Conservation (phyloP, 2,797 vertebrate genomes). For the Cichlasoma orientale region DNA sequence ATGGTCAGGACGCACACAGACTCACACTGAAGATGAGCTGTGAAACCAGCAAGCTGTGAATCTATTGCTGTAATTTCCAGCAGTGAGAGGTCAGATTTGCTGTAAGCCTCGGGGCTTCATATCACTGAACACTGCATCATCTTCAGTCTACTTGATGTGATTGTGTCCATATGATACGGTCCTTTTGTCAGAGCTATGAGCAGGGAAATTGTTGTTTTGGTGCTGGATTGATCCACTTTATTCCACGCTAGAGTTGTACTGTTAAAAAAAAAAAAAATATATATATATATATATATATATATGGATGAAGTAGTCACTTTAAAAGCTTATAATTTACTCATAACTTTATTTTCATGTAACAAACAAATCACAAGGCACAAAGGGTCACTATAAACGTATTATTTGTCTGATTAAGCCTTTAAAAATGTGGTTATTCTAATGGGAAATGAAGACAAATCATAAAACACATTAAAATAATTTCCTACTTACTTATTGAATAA, state of each 20-base stretch:
- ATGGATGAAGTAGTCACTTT: neutral
- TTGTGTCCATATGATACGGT: conserved; percentile 12
- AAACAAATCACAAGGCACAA: neutral
- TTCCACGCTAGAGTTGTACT: neutral
- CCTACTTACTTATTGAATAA: too few relatives aligned
- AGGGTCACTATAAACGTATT: neutral
- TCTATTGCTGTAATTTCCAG: conserved; percentile 5
- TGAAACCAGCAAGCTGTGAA: conserved; percentile 23
- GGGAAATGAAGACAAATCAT: too few relatives aligned
- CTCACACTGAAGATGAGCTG: conserved; percentile 1
- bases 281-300: neutral
- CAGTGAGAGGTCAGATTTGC: conserved; percentile 22
- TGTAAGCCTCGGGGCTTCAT: conserved; percentile 2
- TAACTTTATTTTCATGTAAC: neutral
- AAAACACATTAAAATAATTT: too few relatives aligned
- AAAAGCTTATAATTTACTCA: neutral
- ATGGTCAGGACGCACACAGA: neutral
- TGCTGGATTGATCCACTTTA: conserved; percentile 20
- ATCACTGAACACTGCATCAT: conserved; percentile 10
- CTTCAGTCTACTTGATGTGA: conserved; percentile 23
- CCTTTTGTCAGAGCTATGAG: conserved; percentile 1
- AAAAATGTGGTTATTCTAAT: fast-evolving
- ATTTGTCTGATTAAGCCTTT: neutral
- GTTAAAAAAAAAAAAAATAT: neutral
- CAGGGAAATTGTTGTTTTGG: conserved; percentile 7